These are phyloP conservation scores for Orbicella faveolata DNA, from an alignment of 64 coral and sea anemone species.

Conservation along the genomic window DNA sequence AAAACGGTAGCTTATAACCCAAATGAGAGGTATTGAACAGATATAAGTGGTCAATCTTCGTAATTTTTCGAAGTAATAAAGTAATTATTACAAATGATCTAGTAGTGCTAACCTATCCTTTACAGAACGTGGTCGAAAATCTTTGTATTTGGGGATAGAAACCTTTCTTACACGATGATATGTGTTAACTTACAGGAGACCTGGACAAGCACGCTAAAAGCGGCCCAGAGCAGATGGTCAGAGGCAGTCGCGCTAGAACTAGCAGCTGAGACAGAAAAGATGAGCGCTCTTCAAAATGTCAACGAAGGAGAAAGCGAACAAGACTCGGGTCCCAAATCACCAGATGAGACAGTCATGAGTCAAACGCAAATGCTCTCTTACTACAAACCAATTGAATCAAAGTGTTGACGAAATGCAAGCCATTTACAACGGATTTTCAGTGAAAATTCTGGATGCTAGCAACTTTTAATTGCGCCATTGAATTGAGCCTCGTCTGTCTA, in stretches of 20 bases:
- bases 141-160: too few species aligned
- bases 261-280: constrained; percentile 68
- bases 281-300: constrained; percentile 25
- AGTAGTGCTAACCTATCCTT: too few species aligned
- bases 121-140: too few species aligned
- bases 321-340: constrained; percentile 13
- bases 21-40: too few species aligned
- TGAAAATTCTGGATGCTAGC: too few species aligned
- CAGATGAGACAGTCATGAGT: constrained; percentile 37
- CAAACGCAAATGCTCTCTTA: constrained; percentile 61
- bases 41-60: too few species aligned
- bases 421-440: background rate
- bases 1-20: too few species aligned
- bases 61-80: too few species aligned
- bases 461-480: too few species aligned
- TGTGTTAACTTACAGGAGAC: constrained; percentile 60
- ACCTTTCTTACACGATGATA: background rate
- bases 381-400: constrained; percentile 81
- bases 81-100: too few species aligned
- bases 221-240: constrained; percentile 85
- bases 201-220: constrained; percentile 81
- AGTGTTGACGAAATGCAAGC: constrained; percentile 35
- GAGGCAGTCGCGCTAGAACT: constrained; percentile 77
- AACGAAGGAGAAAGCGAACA: constrained; percentile 20
- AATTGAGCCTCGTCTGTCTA: too few species aligned